Conservation (phyloP, 1,140 invertebrate genomes). For the Stegodyphus dumicola region DNA sequence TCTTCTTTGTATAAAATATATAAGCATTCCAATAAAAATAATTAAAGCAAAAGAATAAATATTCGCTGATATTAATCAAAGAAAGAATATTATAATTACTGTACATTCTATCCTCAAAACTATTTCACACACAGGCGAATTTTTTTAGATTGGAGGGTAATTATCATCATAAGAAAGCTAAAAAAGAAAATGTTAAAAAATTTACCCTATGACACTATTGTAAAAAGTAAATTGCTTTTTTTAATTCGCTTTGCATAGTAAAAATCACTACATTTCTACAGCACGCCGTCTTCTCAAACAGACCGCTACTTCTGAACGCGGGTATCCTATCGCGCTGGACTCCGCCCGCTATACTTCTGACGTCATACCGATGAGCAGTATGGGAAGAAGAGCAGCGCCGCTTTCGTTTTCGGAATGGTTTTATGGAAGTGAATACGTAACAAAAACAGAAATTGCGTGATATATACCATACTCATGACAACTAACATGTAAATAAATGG, state of each 20-base stretch:
- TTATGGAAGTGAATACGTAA: too few species aligned
- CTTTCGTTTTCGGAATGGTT: not conserved
- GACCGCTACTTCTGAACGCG: constrained; percentile 12
- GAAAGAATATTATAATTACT: not conserved
- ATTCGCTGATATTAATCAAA: too few species aligned
- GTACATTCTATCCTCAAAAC: not conserved
- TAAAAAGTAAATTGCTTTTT: not conserved
- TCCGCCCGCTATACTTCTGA: constrained; percentile 2
- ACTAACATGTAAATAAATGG: too few species aligned
- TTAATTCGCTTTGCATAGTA: not conserved
- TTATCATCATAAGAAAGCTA: not conserved
- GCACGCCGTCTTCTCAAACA: not conserved
- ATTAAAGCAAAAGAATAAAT: not conserved
- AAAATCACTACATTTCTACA: not conserved
- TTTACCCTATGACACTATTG: not conserved
- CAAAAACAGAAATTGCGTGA: too few species aligned
- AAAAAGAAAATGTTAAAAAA: not conserved
- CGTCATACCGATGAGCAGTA: not conserved
- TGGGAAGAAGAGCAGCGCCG: constrained; percentile 5
- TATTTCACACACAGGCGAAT: not conserved
- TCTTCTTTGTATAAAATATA: too few species aligned
- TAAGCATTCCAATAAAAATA: not conserved
- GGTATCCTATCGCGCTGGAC: not conserved
- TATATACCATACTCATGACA: too few species aligned
- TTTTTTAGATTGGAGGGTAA: too few species aligned